Evolutionary conservation across 2,797 vertebrate species (phyloP), one percentile per base, ranked within the genome.

Genomic region (Halcyon chelicuti): DNA sequence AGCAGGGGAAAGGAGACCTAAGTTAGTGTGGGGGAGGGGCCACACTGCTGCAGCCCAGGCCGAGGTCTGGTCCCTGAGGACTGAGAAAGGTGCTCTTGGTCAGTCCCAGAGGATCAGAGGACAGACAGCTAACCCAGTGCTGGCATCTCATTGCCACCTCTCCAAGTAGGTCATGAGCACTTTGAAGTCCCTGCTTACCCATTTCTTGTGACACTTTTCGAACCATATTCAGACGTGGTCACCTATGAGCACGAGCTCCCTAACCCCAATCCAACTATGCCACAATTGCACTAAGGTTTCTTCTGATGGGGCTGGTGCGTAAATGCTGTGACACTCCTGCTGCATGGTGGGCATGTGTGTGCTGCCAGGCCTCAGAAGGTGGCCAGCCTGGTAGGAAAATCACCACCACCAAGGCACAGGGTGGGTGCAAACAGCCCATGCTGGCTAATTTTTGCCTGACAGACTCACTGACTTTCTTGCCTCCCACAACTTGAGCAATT

Each of bases 121-220:
- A 75, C 22, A 88, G 23, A 16, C 28, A 22, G 4, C 9, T 17
- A 26, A 52, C 6, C 9, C 5, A 40, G 29, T 0, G 0, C 28
- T 23, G 20, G 9, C 4, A 1, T 33, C 1, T 0, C 28, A 47
- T 12, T 35, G 71, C 26, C 40, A 39, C 3, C 12, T 61, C 46
- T 65, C 31, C 33, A 51, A 55, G 20, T 12, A 49, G 42, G 12
- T 28, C 31, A 23, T 0, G 0, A 44, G n/a, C 9, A 7, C 16
- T 58, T 51, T n/a, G n/a, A 35, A 80, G 29, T 23, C 33, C 20
- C 7, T 12, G 10, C 31, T 75, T 12, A 51, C 46, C n/a, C 26
- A 37, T 3, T 12, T 42, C 22, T 23, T n/a, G 19, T 1, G 1
- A 22, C 6, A 6, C 2, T 55, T 49, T 62, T 25, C 8, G 14